Evolutionary conservation across 2,113 vertebrate species (phyloP), one percentile per base, ranked within the genome.

Genomic region (Anoplopoma fimbria): DNA sequence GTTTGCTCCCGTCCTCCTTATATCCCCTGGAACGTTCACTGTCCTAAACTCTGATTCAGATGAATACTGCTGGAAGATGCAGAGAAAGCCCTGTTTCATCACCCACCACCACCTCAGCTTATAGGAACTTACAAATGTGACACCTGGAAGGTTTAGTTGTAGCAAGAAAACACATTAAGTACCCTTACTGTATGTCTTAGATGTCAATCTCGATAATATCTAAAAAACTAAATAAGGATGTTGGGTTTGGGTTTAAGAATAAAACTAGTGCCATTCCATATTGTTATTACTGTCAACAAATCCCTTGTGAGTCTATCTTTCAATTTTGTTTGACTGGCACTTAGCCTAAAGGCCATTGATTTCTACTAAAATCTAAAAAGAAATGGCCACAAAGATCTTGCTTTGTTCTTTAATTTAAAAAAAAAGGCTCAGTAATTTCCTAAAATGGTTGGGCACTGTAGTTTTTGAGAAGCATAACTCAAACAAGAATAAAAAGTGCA

Each of bases 161-260:
- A 4, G 58, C 19, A 10, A 3, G 8, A 58, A 51, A 68, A 69
- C 61, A 33, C 45, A 45, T 10, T 6, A 31, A n/a, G 19, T 55
- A 19, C 64, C 25, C 34, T 36, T 13, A 0, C 27, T 25, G 13
- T 14, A 36, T n/a, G 57, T 64, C 63, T 40, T 2, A 36, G n/a
- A 34, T 14, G 34, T 57, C 74, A 78, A 72, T 49, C 13, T 25
- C 21, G 19, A n/a, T 55, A 65, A 67, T 69, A 69, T 63, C 55
- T 36, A 25, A 17, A 60, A 17, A 6, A 4, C 7, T 25, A 65
- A 63, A 64, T 33, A 51, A 31, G 40, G 29, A 34, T 15, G 31
- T 15, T 6, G 9, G 29, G 38, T 57, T 9, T 0, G 75, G 8
- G 58, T 34, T 60, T 6, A 17, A 67, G 14, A 45, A 13, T 53